Evolutionary conservation across 2,113 vertebrate species (phyloP).

Genomic region (Galbula dea): DNA sequence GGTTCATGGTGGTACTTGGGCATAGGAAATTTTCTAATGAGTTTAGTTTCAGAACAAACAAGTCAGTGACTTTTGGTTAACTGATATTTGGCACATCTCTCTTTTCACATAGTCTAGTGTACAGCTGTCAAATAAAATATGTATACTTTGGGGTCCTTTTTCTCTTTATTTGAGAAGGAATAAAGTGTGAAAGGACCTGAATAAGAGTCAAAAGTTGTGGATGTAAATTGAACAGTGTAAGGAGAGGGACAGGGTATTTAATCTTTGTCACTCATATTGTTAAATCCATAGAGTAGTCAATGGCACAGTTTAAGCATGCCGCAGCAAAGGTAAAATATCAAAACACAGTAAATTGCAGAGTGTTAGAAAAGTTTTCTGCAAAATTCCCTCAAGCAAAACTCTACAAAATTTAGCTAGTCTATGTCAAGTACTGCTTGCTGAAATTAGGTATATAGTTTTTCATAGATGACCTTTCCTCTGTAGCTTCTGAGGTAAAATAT

Average conservation of each 20-base stretch:
- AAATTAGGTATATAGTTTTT: neutral
- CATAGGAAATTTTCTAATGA: neutral
- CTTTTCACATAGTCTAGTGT: neutral
- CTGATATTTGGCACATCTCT: neutral
- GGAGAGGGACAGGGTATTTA: neutral
- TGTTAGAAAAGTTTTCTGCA: neutral
- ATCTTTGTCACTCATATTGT: neutral
- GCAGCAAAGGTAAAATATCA: neutral
- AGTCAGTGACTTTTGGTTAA: neutral
- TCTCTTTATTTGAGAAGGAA: neutral
- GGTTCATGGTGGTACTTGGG: neutral
- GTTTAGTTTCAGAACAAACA: neutral
- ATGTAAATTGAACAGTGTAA: neutral
- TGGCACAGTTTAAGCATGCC: neutral
- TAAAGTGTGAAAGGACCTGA: neutral
- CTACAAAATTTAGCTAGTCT: neutral
- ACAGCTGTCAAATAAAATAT: neutral
- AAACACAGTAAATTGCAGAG: rapidly evolving
- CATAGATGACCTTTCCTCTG: neutral
- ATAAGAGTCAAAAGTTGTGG: neutral
- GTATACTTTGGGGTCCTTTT: neutral
- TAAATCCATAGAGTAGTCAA: neutral
- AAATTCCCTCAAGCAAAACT: neutral
- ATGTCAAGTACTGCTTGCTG: neutral
- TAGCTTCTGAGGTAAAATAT: neutral